Evolutionary conservation across 2,888 invertebrate species (phyloP).

Genomic region (Eupithecia tripunctaria): DNA sequence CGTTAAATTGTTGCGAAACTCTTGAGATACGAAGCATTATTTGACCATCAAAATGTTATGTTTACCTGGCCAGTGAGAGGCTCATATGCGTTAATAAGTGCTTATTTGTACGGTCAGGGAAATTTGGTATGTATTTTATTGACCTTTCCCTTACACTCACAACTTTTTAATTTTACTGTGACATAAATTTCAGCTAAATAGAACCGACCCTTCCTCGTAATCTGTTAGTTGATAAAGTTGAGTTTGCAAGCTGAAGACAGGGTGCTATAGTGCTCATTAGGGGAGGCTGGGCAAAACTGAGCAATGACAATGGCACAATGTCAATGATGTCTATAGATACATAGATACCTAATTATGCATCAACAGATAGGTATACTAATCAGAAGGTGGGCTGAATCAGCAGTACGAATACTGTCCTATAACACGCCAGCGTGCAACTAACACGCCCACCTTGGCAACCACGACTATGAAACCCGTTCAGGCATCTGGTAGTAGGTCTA

Average conservation of each 20-base stretch:
- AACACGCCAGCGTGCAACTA: constrained; percentile 21
- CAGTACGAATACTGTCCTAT: constrained; percentile 4
- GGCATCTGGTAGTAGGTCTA: constrained; percentile 13
- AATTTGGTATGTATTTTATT: not conserved
- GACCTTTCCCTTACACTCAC: not conserved
- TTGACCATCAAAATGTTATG: constrained; percentile 27
- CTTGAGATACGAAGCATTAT: constrained; percentile 22
- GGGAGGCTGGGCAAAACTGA: not conserved
- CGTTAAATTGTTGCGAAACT: constrained; percentile 24
- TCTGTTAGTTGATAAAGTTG: not conserved
- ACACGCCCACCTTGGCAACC: constrained; percentile 54
- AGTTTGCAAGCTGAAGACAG: not conserved
- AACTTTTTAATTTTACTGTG: not conserved
- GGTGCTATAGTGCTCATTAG: not conserved
- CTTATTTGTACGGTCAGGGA: not conserved
- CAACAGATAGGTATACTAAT: not conserved
- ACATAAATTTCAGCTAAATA: not conserved
- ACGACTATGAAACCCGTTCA: not conserved
- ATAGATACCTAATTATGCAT: not conserved
- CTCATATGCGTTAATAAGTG: not conserved
- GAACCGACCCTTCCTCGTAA: not conserved
- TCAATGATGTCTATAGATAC: not conserved
- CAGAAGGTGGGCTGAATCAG: constrained; percentile 9
- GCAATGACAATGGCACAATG: not conserved
- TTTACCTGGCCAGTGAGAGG: constrained; percentile 9